phyloP scores from a whole-genome alignment of 2,888 invertebrate species.

The Athalia cordata region DNA sequence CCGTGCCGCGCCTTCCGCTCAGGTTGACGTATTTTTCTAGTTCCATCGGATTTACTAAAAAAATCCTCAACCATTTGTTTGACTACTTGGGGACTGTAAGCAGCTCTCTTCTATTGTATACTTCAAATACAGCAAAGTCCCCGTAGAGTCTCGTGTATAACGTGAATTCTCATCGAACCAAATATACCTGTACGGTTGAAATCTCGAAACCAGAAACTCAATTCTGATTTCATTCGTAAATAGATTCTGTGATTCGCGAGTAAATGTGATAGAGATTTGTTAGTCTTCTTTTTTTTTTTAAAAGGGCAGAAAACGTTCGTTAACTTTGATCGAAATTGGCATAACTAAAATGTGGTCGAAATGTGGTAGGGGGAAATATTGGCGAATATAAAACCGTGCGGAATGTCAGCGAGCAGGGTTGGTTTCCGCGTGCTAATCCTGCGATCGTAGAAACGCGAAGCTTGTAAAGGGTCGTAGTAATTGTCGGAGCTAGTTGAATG shows the following conservation, averaged over 20 bases:
- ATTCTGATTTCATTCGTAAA: background rate
- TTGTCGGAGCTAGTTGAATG: constrained; percentile 52
- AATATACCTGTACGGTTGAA: too few species aligned
- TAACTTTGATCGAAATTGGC: too few species aligned
- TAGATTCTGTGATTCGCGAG: too few species aligned
- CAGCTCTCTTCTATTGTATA: constrained; percentile 38
- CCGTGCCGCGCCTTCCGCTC: constrained; percentile 42
- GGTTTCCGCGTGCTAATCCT: constrained; percentile 51
- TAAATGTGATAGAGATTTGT: too few species aligned
- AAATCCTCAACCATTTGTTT: constrained; percentile 39
- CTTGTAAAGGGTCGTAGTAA: constrained; percentile 53
- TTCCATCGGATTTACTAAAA: constrained; percentile 26
- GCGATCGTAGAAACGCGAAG: constrained; percentile 8
- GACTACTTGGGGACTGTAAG: constrained; percentile 41
- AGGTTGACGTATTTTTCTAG: constrained; percentile 41
- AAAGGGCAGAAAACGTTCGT: too few species aligned
- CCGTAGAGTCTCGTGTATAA: constrained; percentile 1
- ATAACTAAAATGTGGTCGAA: too few species aligned
- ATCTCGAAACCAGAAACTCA: background rate
- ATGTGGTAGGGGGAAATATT: constrained; percentile 15
- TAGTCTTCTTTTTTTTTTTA: too few species aligned
- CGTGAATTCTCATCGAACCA: constrained; percentile 23
- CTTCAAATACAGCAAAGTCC: background rate
- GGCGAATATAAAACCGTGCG: constrained; percentile 7
- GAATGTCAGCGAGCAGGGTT: constrained; percentile 60